Conservation (phyloP, 2,888 invertebrate species). For the Campaea margaritaria region DNA sequence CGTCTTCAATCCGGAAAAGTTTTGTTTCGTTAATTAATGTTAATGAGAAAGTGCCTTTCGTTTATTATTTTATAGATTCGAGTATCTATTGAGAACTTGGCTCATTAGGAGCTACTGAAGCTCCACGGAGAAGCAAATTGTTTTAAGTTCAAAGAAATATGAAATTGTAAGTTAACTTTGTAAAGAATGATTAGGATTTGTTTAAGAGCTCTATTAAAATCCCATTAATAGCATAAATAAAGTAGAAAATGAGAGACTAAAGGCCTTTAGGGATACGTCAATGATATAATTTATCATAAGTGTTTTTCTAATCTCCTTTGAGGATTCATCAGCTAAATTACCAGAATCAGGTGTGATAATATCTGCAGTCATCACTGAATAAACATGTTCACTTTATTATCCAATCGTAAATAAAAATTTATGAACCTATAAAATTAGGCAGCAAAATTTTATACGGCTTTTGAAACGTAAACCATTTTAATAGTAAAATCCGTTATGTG, state of each 20-base stretch:
- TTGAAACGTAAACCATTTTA: conserved; percentile 24
- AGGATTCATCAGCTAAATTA: background rate
- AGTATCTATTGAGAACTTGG: conserved; percentile 14
- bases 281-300: no score
- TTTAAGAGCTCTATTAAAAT: no score
- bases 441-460: conserved; percentile 19
- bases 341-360: conserved; percentile 11
- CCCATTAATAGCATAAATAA: no score
- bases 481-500: conserved; percentile 11
- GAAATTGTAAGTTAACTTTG: background rate
- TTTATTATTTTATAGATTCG: conserved; percentile 10
- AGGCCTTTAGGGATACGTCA: no score
- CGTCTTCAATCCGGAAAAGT: conserved; percentile 7
- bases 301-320: background rate
- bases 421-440: conserved; percentile 18
- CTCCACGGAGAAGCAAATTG: conserved; percentile 3
- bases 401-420: conserved; percentile 13
- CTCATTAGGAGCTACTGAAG: conserved; percentile 14
- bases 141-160: background rate
- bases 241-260: no score
- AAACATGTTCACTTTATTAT: conserved; percentile 6
- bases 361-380: conserved; percentile 10
- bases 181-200: no score
- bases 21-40: conserved; percentile 15
- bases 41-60: conserved; percentile 13